Evolutionary conservation across 1,140 invertebrate genomes (phyloP).

Genomic region (Diorhabda sublineata): DNA sequence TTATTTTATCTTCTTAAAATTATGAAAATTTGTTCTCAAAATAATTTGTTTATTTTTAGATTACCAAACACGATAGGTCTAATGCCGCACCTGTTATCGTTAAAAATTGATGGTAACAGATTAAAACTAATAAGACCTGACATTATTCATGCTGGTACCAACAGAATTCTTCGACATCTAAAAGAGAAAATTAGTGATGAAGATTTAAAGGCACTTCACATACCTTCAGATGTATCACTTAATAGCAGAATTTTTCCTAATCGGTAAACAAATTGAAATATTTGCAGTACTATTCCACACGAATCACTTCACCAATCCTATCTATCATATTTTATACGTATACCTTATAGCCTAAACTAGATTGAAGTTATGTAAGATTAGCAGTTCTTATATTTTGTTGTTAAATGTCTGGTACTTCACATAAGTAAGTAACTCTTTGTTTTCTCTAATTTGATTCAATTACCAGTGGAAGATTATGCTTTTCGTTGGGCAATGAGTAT

Average conservation of each 20-base stretch:
- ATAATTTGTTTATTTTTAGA: slow-evolving; percentile 47
- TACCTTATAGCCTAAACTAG: no score
- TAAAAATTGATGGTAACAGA: slow-evolving; percentile 83
- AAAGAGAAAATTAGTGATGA: slow-evolving; percentile 53
- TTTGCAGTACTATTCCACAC: not conserved
- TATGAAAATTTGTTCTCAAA: slow-evolving; percentile 1
- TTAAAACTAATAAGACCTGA: slow-evolving; percentile 71
- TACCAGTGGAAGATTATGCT: no score
- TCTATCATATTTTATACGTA: no score
- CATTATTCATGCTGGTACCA: slow-evolving; percentile 75
- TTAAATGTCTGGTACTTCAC: no score
- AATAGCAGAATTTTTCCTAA: slow-evolving; percentile 56
- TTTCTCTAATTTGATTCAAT: no score
- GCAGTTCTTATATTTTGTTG: no score
- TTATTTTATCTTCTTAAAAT: no score
- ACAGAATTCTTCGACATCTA: slow-evolving; percentile 74
- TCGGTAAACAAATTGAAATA: slow-evolving; percentile 52
- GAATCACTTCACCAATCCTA: no score
- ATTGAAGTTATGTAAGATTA: no score
- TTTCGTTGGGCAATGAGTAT: no score
- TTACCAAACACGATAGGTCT: slow-evolving; percentile 71
- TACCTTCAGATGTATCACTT: slow-evolving; percentile 8
- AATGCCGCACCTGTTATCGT: slow-evolving; percentile 74
- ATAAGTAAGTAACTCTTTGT: no score
- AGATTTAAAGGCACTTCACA: slow-evolving; percentile 38